Conservation (phyloP, 2,797 vertebrate species). For the Peromyscus attwateri region DNA sequence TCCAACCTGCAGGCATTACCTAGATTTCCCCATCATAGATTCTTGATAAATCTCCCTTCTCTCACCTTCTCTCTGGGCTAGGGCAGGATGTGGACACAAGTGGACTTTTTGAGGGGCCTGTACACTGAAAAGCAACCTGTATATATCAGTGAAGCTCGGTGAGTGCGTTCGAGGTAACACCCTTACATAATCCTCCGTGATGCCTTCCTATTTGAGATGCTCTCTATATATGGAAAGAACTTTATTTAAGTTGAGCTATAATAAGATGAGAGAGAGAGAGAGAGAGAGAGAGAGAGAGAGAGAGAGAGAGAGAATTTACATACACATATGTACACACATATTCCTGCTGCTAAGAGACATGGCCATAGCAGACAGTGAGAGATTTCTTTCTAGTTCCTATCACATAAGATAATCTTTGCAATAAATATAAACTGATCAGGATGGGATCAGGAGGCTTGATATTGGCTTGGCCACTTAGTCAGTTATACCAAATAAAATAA, state of each 20-base stretch:
- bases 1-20: background rate
- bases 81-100: background rate
- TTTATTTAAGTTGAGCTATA: conserved; percentile 58
- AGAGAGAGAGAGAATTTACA: background rate
- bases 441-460: background rate
- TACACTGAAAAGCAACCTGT: background rate
- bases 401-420: background rate
- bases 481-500: conserved; percentile 30
- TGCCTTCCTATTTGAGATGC: conserved; percentile 46
- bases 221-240: conserved; percentile 39
- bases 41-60: background rate
- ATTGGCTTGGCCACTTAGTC: background rate
- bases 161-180: conserved; percentile 11
- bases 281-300: background rate
- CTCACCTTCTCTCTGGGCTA: background rate
- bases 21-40: background rate
- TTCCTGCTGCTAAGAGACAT: conserved; percentile 6
- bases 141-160: background rate
- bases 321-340: background rate
- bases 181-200: conserved; percentile 45
- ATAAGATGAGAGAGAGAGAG: background rate
- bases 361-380: background rate
- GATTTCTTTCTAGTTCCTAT: background rate
- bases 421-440: conserved; percentile 11
- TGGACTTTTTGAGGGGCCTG: background rate